Conservation (phyloP, 2,797 vertebrate genomes). For the Varecia variegata region DNA sequence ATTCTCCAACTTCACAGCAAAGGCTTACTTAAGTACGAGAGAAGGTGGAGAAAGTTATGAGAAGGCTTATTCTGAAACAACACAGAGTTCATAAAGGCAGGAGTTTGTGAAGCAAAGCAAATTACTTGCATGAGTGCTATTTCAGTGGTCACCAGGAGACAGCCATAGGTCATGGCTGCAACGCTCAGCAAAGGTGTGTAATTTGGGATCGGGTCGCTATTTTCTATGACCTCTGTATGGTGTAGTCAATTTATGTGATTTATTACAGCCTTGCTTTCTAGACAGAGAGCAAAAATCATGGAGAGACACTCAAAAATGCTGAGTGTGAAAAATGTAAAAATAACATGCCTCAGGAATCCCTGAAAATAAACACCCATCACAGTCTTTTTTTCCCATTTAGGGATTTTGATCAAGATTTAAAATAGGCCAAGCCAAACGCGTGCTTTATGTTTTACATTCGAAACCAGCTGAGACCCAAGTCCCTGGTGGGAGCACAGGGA, state of each 20-base stretch:
- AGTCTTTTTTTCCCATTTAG: neutral
- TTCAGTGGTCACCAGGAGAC: neutral
- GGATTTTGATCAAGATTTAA: conserved; percentile 30
- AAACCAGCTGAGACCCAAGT: neutral
- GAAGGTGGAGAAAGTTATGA: neutral
- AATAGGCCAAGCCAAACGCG: neutral
- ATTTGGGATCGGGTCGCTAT: neutral
- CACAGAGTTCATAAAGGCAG: neutral
- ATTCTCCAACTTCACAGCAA: neutral
- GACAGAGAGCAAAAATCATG: neutral
- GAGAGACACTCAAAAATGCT: neutral
- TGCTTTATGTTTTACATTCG: neutral
- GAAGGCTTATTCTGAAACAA: neutral
- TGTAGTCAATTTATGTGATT: neutral
- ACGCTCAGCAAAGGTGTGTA: neutral
- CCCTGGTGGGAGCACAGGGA: too few relatives aligned
- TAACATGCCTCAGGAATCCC: neutral
- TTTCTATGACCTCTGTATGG: conserved; percentile 1
- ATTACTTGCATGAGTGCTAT: neutral
- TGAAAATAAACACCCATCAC: neutral
- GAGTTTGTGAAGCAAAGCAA: neutral
- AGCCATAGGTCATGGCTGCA: accelerated
- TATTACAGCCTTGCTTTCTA: conserved; percentile 8
- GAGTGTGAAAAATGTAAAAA: conserved; percentile 32
- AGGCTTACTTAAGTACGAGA: neutral